Percentiles rank a stretch among this genome's conserved stretches.
phyloP scores from a whole-genome alignment of 2,113 vertebrate species.

The Toxotes jaculatrix region DNA sequence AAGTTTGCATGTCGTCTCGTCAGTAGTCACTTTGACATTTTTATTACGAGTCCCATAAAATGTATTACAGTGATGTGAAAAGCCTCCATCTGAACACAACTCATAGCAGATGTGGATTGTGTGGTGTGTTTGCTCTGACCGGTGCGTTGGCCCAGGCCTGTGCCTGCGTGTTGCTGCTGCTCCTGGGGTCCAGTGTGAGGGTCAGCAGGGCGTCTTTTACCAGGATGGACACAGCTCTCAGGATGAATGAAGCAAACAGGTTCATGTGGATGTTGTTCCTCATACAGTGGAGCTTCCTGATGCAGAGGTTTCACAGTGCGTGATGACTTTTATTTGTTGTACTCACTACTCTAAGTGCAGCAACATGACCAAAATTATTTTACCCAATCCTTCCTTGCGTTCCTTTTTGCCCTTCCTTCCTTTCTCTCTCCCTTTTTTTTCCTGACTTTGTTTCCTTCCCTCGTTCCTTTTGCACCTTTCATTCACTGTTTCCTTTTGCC shows the following conservation, averaged over 20 bases:
- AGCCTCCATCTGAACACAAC: background rate
- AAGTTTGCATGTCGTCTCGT: background rate
- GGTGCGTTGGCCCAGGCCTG: constrained; percentile 87
- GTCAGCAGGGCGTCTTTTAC: constrained; percentile 90
- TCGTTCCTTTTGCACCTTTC: background rate
- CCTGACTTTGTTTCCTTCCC: background rate
- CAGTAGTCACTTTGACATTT: background rate
- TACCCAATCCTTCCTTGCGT: background rate
- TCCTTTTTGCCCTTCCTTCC: background rate
- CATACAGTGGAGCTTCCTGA: constrained; percentile 95
- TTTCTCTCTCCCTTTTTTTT: background rate
- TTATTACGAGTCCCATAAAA: background rate
- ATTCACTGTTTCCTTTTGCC: background rate
- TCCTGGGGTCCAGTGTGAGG: constrained; percentile 86
- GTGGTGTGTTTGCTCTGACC: constrained; percentile 74
- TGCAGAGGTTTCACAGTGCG: constrained; percentile 31
- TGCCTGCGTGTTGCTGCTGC: constrained; percentile 81
- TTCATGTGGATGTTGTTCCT: constrained; percentile 98
- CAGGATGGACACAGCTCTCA: constrained; percentile 93
- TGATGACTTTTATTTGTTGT: background rate
- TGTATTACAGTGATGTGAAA: background rate
- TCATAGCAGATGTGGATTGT: background rate
- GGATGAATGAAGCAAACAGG: constrained; percentile 95
- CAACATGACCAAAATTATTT: background rate
- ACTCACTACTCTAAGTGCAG: background rate